Base-by-base conservation (phyloP, 2,888 invertebrate species). In the Ormyrus labotus region DNA sequence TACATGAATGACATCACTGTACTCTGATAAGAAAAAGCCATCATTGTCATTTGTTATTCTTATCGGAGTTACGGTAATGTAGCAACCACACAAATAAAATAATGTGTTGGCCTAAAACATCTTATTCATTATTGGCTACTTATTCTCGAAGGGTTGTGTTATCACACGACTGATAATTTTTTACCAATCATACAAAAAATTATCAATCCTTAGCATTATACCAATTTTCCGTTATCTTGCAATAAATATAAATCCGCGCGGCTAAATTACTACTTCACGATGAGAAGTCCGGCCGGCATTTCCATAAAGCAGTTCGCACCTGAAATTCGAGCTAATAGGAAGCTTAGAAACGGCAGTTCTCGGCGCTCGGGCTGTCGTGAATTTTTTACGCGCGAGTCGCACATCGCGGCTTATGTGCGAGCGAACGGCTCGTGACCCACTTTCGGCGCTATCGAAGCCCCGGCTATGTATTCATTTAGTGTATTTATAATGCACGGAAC, bases 401-500 rank as follows among this genome's bases (percentile, higher is more conserved):
- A 48, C 70, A 65, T 64, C 61, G 70, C 58, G 64, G 34, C 63
- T 34, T 74, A 64, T 63, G 51, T 53, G 61, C 53, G 51, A 64
- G 47, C 55, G 58, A 80, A 60, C 58, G 45, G 61, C 45, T 57
- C 60, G 70, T 73, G 81, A 81, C 80, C 82, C 73, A 82, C 74
- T 80, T 78, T 80, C 34, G 69, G 73, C 11, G 58, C 60, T 80
- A 78, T 82, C 80, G 81, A 78, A 80, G 68, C 64, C 72, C 75
- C 64, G 61, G 51, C 58, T 80, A 80, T 79, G 74, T 74, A 82
- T 69, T 70, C 73, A 79, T 81, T 81, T 83, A 77, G 63, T 81
- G 82, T 81, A 81, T 83, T 80, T 75, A 81, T 83, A 74, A 83
- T 80, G 74, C 68, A 80, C 71, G 67, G 77, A 67, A 64, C 60